Evolutionary conservation across 2,888 invertebrate genomes (phyloP).

Genomic region (Melipona bicolor): DNA sequence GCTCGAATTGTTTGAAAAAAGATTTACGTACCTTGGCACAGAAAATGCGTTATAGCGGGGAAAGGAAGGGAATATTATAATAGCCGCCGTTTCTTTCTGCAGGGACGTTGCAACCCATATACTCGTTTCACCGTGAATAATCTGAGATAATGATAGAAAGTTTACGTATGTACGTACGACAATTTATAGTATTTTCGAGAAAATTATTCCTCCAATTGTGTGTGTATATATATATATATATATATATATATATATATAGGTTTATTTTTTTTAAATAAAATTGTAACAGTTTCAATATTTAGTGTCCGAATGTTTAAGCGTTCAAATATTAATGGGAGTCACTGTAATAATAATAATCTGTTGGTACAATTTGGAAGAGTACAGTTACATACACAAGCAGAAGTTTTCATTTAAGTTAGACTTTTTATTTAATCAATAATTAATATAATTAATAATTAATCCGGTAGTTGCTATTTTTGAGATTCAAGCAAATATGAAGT

Average conservation of each 20-base stretch:
- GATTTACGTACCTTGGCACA: constrained; percentile 26
- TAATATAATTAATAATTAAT: too few species aligned
- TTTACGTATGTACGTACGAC: too few species aligned
- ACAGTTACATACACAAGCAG: not conserved
- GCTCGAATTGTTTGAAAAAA: constrained; percentile 33
- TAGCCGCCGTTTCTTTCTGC: not conserved
- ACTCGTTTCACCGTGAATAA: constrained; percentile 30
- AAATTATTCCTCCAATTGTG: too few species aligned
- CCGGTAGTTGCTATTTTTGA: not conserved
- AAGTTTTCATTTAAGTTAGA: not conserved
- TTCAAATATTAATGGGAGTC: too few species aligned
- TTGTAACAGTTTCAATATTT: too few species aligned
- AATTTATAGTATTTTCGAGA: too few species aligned
- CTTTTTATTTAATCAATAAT: not conserved
- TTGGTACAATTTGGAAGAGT: not conserved
- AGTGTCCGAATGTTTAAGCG: too few species aligned
- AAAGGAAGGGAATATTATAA: not conserved
- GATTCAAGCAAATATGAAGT: too few species aligned
- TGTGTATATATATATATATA: too few species aligned
- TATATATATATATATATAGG: too few species aligned
- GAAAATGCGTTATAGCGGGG: not conserved
- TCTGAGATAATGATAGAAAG: constrained; percentile 27
- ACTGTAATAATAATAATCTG: not conserved
- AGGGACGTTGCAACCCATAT: constrained; percentile 32
- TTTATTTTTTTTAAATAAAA: too few species aligned